Evolutionary conservation across 1,140 invertebrate species (phyloP), one percentile per base, ranked within the genome.

Genomic region (Cydia amplana): DNA sequence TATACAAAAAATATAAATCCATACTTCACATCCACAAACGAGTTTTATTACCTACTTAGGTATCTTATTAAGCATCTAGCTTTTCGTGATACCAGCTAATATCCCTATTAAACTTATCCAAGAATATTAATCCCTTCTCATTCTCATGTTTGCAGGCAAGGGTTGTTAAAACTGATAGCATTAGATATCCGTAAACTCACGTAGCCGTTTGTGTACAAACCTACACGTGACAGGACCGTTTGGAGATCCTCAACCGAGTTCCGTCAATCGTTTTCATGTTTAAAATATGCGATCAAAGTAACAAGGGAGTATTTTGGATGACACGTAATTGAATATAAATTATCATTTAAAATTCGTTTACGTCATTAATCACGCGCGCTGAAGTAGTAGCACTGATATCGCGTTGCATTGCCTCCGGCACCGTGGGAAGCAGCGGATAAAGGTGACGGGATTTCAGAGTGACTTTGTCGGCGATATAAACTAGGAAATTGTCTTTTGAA

Each of bases 181-280:
- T 51, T 51, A 1, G 25, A 25, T 32, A 55, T 55, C 51, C 43
- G 16, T 40, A 46, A 78, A 51, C 77, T 82, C 81, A 82, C 78
- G 77, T 80, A 79, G 73, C 74, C 60, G 74, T n/a, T 75, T 75
- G 80, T 82, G 77, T 81, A 85, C 74, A 83, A 84, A 36, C 9
- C 51, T 74, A 82, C 79, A 85, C 78, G 80, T 83, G 84, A 40
- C 36, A 40, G 36, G 3, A 40, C 36, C 36, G 79, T 46, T 7
- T 46, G 43, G 10, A 16, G 16, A 72, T 75, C 60, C 36, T 64
- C 51, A 65, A 40, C 0, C 16, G 12, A 46, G 43, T 46, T 16
- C 12, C 72, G 74, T 79, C 51, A 55, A 55, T 18, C 16, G 16
- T 55, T 55, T 18, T 18, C 0, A 55, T 55, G 51, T 55, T 55